Evolutionary conservation across 1,140 invertebrate species (phyloP).

Genomic region (Drosophila serrata): DNA sequence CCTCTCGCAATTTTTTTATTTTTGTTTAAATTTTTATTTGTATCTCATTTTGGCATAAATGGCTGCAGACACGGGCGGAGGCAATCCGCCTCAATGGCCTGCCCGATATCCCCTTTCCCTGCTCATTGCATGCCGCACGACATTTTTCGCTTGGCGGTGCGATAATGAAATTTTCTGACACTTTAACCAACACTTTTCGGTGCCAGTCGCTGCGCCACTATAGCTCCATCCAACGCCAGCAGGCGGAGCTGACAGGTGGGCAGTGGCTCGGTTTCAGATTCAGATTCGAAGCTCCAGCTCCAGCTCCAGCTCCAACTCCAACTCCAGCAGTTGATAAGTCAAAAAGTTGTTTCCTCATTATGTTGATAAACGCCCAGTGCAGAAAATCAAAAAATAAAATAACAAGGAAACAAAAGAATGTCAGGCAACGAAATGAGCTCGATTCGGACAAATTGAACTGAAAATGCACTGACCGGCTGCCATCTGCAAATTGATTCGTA

Average conservation of each 20-base stretch:
- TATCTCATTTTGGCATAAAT: slow-evolving; percentile 83
- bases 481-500: slow-evolving; percentile 77
- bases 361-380: slow-evolving; percentile 74
- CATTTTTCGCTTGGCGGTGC: slow-evolving; percentile 74
- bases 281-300: not conserved
- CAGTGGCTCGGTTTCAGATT: slow-evolving; percentile 32
- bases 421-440: slow-evolving; percentile 25
- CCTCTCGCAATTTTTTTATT: slow-evolving; percentile 30
- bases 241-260: slow-evolving; percentile 61
- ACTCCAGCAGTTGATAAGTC: slow-evolving; percentile 69
- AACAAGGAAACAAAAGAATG: slow-evolving; percentile 15
- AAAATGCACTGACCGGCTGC: slow-evolving; percentile 42
- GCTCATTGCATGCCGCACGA: slow-evolving; percentile 77
- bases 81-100: slow-evolving; percentile 40
- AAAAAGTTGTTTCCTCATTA: slow-evolving; percentile 82
- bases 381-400: slow-evolving; percentile 20
- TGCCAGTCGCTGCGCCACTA: slow-evolving; percentile 58
- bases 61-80: slow-evolving; percentile 70
- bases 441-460: slow-evolving; percentile 25
- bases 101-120: slow-evolving; percentile 13
- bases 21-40: slow-evolving; percentile 61
- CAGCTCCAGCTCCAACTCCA: slow-evolving; percentile 8
- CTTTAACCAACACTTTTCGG: slow-evolving; percentile 80
- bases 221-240: slow-evolving; percentile 40
- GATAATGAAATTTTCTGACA: slow-evolving; percentile 83